A percentile compares a stretch with the other conserved stretches of the same genome.
phyloP scores from a whole-genome alignment of 2,797 vertebrate species.

The Accipiter superciliosus region DNA sequence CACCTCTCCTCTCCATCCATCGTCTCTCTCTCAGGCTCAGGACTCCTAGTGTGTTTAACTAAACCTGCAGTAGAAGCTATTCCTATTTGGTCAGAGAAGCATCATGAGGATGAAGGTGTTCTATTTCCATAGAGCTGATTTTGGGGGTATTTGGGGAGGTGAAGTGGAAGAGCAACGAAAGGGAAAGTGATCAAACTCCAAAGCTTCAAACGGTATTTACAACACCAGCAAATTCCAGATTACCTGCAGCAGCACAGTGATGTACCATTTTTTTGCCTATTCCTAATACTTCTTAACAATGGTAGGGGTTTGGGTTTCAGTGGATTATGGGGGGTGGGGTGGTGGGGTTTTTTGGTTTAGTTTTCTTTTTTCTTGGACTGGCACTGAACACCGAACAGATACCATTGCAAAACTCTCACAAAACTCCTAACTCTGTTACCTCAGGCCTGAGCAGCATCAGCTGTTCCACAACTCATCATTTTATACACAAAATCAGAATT shows the following conservation, averaged over 20 bases:
- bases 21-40: neutral
- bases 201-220: neutral
- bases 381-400: neutral
- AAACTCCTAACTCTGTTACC: neutral
- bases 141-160: neutral
- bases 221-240: neutral
- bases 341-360: neutral
- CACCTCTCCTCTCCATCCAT: neutral
- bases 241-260: neutral
- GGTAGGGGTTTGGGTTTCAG: neutral
- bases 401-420: neutral
- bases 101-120: neutral
- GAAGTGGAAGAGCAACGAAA: neutral
- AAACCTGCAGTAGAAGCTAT: neutral
- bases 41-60: neutral
- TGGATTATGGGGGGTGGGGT: accelerated
- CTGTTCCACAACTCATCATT: neutral
- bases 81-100: neutral
- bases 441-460: neutral
- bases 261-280: neutral
- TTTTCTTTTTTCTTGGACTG: neutral
- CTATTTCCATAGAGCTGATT: neutral
- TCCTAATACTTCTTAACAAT: neutral
- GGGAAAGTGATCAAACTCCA: neutral
- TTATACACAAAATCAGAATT: neutral